A percentile compares a stretch with the other conserved stretches of the same genome.
Evolutionary conservation across 37 sponge, comb jelly and placozoan genomes (phyloP).

Genomic region (Aphrocallistes beatrix): DNA sequence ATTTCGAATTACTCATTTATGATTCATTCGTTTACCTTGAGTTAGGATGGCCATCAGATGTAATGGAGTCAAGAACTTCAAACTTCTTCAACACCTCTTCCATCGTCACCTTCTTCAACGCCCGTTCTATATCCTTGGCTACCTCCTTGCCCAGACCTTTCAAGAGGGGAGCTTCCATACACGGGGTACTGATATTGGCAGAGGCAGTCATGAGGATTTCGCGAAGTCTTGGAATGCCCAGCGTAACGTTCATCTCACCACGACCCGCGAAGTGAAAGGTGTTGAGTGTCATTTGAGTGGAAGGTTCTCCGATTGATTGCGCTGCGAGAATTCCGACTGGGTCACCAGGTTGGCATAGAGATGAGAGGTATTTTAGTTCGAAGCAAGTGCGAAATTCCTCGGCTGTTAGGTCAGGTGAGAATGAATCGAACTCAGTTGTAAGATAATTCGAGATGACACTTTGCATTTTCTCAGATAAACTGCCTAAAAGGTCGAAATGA

Average conservation of each 20-base stretch:
- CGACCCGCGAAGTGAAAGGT: slow-evolving; percentile 98
- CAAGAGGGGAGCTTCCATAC: slow-evolving; percentile 70
- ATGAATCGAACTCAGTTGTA: not conserved
- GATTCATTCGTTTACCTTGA: not conserved
- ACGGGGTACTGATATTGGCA: slow-evolving; percentile 79
- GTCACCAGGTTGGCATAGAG: slow-evolving; percentile 81
- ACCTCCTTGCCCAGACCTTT: not conserved
- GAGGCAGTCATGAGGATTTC: slow-evolving; percentile 91
- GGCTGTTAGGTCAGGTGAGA: slow-evolving; percentile 14
- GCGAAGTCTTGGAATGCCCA: slow-evolving; percentile 91
- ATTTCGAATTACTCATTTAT: not conserved
- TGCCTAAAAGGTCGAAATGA: not conserved
- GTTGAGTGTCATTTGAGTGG: slow-evolving; percentile 98
- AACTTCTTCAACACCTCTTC: slow-evolving; percentile 71
- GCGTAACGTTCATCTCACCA: slow-evolving; percentile 96
- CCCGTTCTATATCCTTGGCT: not conserved
- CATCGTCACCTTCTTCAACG: not conserved
- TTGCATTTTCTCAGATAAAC: not conserved
- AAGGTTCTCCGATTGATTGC: slow-evolving; percentile 94
- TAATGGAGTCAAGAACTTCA: slow-evolving; percentile 64
- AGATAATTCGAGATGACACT: not conserved
- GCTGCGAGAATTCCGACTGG: slow-evolving; percentile 87
- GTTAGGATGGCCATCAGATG: not conserved
- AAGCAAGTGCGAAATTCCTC: slow-evolving; percentile 55
- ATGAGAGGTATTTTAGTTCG: slow-evolving; percentile 55